phyloP scores from a whole-genome alignment of 2,888 invertebrate genomes.

The Amiota mariae region DNA sequence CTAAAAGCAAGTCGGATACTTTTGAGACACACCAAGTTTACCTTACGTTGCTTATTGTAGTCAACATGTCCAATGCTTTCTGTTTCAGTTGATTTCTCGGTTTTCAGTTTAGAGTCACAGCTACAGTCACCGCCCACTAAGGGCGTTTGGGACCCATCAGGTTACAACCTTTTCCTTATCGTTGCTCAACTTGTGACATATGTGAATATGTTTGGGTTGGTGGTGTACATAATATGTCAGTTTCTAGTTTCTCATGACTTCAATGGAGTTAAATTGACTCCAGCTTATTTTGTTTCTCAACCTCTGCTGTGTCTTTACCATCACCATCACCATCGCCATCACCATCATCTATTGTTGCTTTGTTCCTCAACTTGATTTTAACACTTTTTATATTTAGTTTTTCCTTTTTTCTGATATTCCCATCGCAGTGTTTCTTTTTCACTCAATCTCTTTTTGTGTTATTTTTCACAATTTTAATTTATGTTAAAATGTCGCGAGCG shows the following conservation, averaged over 20 bases:
- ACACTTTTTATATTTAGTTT: conserved; percentile 2
- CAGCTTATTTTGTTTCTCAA: neutral
- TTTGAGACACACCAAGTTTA: neutral
- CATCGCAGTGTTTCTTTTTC: neutral
- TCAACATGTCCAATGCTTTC: neutral
- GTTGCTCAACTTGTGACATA: conserved; percentile 24
- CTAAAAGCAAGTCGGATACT: neutral
- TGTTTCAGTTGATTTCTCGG: too few species aligned
- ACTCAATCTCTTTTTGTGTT: neutral
- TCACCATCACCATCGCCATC: neutral
- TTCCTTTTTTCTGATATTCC: neutral
- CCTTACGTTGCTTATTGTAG: neutral
- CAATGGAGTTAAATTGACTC: neutral
- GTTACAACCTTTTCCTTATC: neutral
- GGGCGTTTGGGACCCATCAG: neutral
- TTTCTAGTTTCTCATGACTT: conserved; percentile 4
- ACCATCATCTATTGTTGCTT: neutral
- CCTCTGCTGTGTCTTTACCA: neutral
- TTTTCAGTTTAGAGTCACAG: neutral
- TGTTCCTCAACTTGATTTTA: neutral
- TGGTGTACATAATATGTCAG: conserved; percentile 17
- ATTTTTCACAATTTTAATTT: neutral
- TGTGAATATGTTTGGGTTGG: neutral
- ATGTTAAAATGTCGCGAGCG: neutral
- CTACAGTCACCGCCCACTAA: neutral